phyloP scores from a whole-genome alignment of 2,113 vertebrate species.

The Ailurus styani region DNA sequence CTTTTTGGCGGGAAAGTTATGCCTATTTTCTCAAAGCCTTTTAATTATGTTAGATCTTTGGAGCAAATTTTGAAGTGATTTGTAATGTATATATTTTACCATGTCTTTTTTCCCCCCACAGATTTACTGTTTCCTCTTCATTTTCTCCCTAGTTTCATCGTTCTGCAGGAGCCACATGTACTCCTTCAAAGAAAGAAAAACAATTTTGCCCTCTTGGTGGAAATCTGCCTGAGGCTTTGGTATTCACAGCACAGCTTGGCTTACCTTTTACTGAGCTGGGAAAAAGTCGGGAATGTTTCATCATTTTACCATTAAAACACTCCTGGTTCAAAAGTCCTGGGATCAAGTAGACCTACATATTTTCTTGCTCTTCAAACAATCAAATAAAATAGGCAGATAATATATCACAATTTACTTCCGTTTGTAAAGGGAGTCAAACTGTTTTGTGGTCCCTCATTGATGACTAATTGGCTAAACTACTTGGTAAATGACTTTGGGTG shows the following conservation, averaged over 20 bases:
- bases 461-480: background rate
- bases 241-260: background rate
- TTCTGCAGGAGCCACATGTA: background rate
- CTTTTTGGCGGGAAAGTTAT: background rate
- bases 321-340: background rate
- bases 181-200: conserved; percentile 55
- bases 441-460: background rate
- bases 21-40: background rate
- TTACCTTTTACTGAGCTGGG: background rate
- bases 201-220: background rate
- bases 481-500: background rate
- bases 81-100: background rate
- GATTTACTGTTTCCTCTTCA: background rate
- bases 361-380: background rate
- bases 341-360: background rate
- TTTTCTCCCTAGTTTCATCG: background rate
- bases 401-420: background rate
- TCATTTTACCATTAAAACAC: conserved; percentile 37
- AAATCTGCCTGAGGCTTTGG: background rate
- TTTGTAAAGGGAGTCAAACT: background rate
- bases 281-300: background rate
- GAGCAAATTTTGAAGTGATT: conserved; percentile 9
- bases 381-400: background rate
- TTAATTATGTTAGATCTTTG: background rate
- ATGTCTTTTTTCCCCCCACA: background rate